phyloP scores from a whole-genome alignment of 2,888 invertebrate species.

The Drosophila parthenogenetica region DNA sequence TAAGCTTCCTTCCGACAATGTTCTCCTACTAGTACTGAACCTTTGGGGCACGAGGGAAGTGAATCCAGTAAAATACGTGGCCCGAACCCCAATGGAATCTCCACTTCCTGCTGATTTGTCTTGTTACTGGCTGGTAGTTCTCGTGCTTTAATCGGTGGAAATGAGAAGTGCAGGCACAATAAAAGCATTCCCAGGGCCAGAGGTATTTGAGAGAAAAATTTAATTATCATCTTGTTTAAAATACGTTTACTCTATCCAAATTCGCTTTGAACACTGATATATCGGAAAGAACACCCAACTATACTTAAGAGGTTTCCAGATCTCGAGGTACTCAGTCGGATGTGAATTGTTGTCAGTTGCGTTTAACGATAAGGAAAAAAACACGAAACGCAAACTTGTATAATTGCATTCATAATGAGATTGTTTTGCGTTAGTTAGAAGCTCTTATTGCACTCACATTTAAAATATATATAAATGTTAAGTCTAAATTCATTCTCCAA shows the following conservation, averaged over 20 bases:
- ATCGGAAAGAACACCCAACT: background rate
- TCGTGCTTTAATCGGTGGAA: constrained; percentile 16
- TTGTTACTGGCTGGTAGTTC: background rate
- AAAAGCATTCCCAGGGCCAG: constrained; percentile 19
- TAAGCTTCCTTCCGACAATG: constrained; percentile 62
- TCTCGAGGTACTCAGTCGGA: constrained; percentile 14
- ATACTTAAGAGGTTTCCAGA: constrained; percentile 6
- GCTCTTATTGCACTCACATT: constrained; percentile 26
- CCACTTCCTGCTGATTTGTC: background rate
- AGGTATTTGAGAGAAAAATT: constrained; percentile 21
- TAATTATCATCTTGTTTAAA: constrained; percentile 39
- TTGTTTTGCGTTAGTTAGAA: constrained; percentile 25
- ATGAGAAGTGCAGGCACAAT: constrained; percentile 33
- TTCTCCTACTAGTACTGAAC: constrained; percentile 30
- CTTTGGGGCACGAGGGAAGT: constrained; percentile 43
- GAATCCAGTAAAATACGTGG: constrained; percentile 64
- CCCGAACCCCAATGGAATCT: constrained; percentile 17
- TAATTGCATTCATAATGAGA: constrained; percentile 56
- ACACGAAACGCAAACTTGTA: constrained; percentile 57
- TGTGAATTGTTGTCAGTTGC: constrained; percentile 37
- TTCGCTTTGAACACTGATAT: constrained; percentile 53
- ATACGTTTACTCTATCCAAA: constrained; percentile 66
- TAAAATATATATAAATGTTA: background rate
- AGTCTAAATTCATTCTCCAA: background rate
- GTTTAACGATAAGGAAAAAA: constrained; percentile 54